Evolutionary conservation across 2,113 vertebrate species (phyloP), one percentile per base, ranked within the genome.

Genomic region (Spea multiplicata): DNA sequence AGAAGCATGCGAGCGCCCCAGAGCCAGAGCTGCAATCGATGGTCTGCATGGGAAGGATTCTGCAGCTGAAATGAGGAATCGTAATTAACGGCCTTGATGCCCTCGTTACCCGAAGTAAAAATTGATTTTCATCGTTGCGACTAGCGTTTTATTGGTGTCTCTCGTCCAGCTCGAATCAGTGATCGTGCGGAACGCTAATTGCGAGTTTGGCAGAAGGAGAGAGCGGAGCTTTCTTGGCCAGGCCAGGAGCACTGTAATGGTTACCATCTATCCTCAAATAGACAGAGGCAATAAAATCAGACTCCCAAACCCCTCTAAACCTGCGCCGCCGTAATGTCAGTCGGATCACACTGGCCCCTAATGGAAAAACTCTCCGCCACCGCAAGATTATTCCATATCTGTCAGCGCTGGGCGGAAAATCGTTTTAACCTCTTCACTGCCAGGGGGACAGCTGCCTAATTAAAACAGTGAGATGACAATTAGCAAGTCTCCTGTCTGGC

Each of bases 131-230:
- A 78, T 78, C 76, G 53, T 71, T 5, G 30, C 1, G 47, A 45
- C 55, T 59, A 17, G 59, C 66, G 48, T 78, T 78, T 65, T 78
- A 72, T 66, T 52, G 68, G 46, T 6, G 45, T 66, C 2, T 49
- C 73, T 59, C 44, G 52, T 68, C 76, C 76, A 46, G 47, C 68
- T 45, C 16, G 5, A 66, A 53, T 46, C 69, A 45, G 14, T 64
- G 68, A 50, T 65, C 55, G 59, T 71, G 76, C 76, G 17, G 66
- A 78, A 78, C 67, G 71, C 76, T 78, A 78, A 78, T 78, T 71
- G 69, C 69, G 46, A 66, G 49, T 55, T 78, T 78, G 76, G 76
- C 76, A 73, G 59, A 64, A 30, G 44, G 30, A 4, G 76, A 53
- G 6, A 70, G 45, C 48, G 48, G 14, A 57, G 47, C 50, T 45